phyloP scores from a whole-genome alignment of 2,797 vertebrate genomes.

The Falco rusticolus region DNA sequence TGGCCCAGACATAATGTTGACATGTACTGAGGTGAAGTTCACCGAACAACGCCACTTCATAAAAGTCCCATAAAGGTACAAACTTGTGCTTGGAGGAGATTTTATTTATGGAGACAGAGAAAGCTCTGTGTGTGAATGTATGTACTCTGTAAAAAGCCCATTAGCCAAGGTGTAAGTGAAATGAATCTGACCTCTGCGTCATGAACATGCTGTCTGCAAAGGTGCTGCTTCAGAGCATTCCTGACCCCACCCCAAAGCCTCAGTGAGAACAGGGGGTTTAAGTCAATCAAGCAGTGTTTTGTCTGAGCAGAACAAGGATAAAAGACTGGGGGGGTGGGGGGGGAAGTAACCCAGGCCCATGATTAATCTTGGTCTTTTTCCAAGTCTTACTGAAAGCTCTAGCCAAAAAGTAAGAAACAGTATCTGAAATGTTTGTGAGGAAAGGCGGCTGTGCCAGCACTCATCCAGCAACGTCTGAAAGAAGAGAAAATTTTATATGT shows the following conservation, averaged over 20 bases:
- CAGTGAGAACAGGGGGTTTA: conserved; percentile 20
- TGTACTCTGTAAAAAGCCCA: conserved; percentile 73
- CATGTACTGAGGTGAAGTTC: not conserved
- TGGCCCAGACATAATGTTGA: not conserved
- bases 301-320: conserved; percentile 64
- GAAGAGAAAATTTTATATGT: conserved; percentile 62
- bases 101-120: conserved; percentile 53
- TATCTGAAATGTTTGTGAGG: conserved; percentile 80
- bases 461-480: conserved; percentile 71
- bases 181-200: conserved; percentile 67
- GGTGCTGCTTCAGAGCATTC: conserved; percentile 59
- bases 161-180: conserved; percentile 74
- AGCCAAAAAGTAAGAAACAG: conserved; percentile 76
- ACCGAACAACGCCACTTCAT: conserved; percentile 25
- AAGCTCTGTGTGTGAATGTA: not conserved
- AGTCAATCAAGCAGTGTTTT: conserved; percentile 66
- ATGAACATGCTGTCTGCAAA: conserved; percentile 62
- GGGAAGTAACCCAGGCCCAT: not conserved
- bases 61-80: conserved; percentile 32
- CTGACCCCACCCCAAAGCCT: conserved; percentile 59
- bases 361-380: conserved; percentile 77
- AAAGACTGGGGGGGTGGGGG: not conserved
- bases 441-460: conserved; percentile 63
- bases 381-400: conserved; percentile 65
- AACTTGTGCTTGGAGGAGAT: not conserved